Percentiles rank a stretch among this genome's conserved stretches.
Evolutionary conservation across 1,140 invertebrate species (phyloP).

Genomic region (Lepidurus apus): DNA sequence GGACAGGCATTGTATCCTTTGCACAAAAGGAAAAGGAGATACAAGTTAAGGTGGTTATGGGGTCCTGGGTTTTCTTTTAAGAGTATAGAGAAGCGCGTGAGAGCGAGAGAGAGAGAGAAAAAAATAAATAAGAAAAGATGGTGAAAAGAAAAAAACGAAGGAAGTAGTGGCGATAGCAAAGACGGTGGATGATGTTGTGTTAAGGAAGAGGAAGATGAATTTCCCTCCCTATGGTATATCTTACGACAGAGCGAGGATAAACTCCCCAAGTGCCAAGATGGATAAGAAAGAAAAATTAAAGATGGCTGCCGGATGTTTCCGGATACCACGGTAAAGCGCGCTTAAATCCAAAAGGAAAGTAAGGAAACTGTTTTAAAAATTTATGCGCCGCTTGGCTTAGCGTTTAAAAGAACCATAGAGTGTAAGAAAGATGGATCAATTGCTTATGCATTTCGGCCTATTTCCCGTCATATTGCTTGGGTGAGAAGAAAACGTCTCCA

Average conservation of each 20-base stretch:
- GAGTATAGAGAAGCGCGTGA: background rate
- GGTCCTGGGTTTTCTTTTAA: background rate
- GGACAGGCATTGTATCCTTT: background rate
- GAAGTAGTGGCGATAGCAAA: background rate
- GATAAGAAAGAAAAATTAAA: no score
- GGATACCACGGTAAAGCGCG: no score
- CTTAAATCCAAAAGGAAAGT: no score
- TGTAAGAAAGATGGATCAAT: no score
- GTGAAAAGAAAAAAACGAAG: background rate
- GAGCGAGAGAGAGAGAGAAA: background rate
- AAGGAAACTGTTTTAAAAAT: no score
- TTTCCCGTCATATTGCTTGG: no score
- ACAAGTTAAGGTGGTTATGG: background rate
- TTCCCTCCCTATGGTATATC: background rate
- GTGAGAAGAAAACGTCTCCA: no score
- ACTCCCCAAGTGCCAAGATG: background rate
- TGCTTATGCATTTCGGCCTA: no score
- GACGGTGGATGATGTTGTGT: background rate
- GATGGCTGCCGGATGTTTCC: no score
- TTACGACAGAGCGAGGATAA: background rate
- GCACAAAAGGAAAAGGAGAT: background rate
- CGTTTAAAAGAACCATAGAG: no score
- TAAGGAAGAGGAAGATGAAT: slow-evolving; percentile 16
- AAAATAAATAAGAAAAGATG: background rate
- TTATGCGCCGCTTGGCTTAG: no score